phyloP scores from a whole-genome alignment of 2,797 vertebrate genomes.

The Muscicapa striata region DNA sequence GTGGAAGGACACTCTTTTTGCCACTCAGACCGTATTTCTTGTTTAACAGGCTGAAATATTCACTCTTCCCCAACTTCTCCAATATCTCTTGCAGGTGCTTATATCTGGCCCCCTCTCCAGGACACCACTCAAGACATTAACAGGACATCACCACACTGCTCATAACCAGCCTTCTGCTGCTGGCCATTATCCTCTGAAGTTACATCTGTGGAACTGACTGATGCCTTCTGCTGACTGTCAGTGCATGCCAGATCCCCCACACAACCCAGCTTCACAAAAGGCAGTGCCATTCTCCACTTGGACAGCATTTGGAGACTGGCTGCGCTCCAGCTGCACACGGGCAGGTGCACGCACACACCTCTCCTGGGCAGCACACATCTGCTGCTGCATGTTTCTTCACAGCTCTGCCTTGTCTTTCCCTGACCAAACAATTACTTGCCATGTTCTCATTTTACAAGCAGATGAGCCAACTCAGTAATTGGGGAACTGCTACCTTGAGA shows the following conservation, averaged over 20 bases:
- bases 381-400: background rate
- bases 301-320: background rate
- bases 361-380: background rate
- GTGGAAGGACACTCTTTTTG: background rate
- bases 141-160: background rate
- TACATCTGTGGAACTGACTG: background rate
- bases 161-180: background rate
- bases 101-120: background rate
- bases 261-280: background rate
- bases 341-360: background rate
- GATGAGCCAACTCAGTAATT: background rate
- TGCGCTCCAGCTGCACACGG: background rate
- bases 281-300: background rate
- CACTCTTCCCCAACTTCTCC: background rate
- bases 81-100: background rate
- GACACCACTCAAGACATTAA: background rate
- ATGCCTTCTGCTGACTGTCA: background rate
- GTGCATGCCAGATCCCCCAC: background rate
- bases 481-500: background rate
- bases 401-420: background rate
- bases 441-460: background rate
- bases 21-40: background rate
- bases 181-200: background rate
- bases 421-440: background rate
- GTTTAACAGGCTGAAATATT: background rate